Conservation (phyloP, 2,888 invertebrate genomes). For the Noctua janthina region DNA sequence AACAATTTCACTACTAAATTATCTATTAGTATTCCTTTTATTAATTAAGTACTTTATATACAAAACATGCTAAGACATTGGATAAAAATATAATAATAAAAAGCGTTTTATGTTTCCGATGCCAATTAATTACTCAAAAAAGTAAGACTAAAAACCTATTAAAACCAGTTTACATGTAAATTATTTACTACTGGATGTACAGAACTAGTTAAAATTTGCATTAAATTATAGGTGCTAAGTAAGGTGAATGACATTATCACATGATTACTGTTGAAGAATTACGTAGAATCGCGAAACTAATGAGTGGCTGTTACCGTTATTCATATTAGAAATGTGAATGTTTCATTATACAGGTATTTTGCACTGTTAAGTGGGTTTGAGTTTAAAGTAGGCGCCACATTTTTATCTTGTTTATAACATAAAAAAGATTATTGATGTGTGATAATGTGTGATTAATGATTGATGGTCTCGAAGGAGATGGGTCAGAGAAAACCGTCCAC, state of each 20-base stretch:
- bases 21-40: background rate
- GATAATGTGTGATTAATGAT: too few relatives aligned
- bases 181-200: slow-evolving; percentile 11
- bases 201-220: slow-evolving; percentile 28
- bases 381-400: background rate
- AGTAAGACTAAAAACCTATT: slow-evolving; percentile 6
- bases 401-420: background rate
- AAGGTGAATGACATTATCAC: slow-evolving; percentile 53
- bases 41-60: background rate
- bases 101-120: slow-evolving; percentile 14
- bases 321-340: slow-evolving; percentile 9
- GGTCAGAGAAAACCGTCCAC: background rate
- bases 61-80: background rate
- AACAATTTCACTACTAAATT: background rate
- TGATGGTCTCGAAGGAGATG: background rate
- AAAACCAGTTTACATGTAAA: slow-evolving; percentile 28
- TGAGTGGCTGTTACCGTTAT: slow-evolving; percentile 1
- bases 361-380: background rate
- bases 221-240: slow-evolving; percentile 17
- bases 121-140: background rate
- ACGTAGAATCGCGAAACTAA: slow-evolving; percentile 18
- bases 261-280: slow-evolving; percentile 17
- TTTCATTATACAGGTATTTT: background rate
- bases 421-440: background rate
- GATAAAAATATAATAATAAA: background rate